Evolutionary conservation across 2,888 invertebrate species (phyloP).

Genomic region (Protodeltote pygarga): DNA sequence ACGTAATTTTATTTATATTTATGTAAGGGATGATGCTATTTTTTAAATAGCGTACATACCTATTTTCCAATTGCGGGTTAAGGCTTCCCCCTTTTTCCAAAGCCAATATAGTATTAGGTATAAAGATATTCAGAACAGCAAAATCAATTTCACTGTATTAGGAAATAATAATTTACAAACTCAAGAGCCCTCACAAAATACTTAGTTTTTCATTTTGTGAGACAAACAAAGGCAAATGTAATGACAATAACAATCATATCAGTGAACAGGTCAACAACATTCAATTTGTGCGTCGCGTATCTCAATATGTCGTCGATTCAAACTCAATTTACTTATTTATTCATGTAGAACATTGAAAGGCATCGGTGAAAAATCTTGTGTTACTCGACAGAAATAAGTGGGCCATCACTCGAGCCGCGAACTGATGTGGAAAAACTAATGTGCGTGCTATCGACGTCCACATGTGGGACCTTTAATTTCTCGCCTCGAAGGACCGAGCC

Average conservation of each 20-base stretch:
- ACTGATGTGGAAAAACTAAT: conserved; percentile 62
- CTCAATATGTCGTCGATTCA: conserved; percentile 7
- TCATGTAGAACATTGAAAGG: conserved; percentile 39
- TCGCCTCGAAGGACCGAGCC: conserved; percentile 64
- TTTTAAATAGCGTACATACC: too few relatives aligned
- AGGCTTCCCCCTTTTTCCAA: too few relatives aligned
- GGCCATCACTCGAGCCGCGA: conserved; percentile 32
- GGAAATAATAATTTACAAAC: too few relatives aligned
- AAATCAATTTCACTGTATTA: too few relatives aligned
- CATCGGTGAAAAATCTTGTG: conserved; percentile 27
- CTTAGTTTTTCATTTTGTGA: too few relatives aligned
- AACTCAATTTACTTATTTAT: conserved; percentile 37
- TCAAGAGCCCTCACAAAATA: too few relatives aligned
- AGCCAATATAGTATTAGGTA: too few relatives aligned
- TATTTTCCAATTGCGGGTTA: too few relatives aligned
- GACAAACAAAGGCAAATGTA: background rate
- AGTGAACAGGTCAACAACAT: background rate
- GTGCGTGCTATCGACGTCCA: conserved; percentile 54
- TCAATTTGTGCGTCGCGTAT: background rate
- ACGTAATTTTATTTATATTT: too few relatives aligned
- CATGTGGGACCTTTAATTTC: conserved; percentile 69
- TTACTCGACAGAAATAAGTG: conserved; percentile 39
- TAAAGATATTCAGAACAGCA: too few relatives aligned
- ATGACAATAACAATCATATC: background rate
- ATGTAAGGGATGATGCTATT: too few relatives aligned